phyloP scores from a whole-genome alignment of 2,113 vertebrate species.

The Entelurus aequoreus region DNA sequence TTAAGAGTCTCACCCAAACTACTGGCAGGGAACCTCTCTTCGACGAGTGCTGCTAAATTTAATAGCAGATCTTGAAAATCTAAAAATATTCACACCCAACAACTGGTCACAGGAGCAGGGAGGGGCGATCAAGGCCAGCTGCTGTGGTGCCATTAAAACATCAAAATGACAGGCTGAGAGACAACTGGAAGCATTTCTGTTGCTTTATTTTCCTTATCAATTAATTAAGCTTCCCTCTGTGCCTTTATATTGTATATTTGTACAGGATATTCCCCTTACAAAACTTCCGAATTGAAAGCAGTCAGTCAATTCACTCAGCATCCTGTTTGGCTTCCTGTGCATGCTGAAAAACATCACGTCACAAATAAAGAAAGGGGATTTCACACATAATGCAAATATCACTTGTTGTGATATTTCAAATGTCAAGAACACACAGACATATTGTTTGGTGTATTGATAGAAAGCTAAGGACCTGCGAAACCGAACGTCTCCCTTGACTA shows the following conservation, averaged over 20 bases:
- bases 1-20: slow-evolving; percentile 27
- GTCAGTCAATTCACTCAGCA: slow-evolving; percentile 51
- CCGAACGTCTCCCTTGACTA: too few relatives aligned
- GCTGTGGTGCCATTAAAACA: slow-evolving; percentile 24
- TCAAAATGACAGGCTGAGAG: slow-evolving; percentile 21
- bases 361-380: slow-evolving; percentile 38
- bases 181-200: background rate
- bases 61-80: slow-evolving; percentile 56
- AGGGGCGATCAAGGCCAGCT: slow-evolving; percentile 47
- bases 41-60: slow-evolving; percentile 63
- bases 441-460: background rate
- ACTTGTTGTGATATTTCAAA: slow-evolving; percentile 7
- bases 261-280: slow-evolving; percentile 1
- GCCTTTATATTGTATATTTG: background rate
- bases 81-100: slow-evolving; percentile 67
- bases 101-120: slow-evolving; percentile 49
- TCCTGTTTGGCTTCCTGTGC: slow-evolving; percentile 72
- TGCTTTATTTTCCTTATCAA: background rate
- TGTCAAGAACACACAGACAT: background rate
- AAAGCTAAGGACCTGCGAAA: too few relatives aligned
- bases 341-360: slow-evolving; percentile 51
- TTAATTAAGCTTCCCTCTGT: background rate
- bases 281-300: slow-evolving; percentile 33
- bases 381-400: slow-evolving; percentile 9
- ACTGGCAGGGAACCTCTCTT: slow-evolving; percentile 36